These are phyloP conservation scores for Anneissia japonica DNA, from an alignment of 35 echinoderm and acorn worm species.

Conservation along the genomic window DNA sequence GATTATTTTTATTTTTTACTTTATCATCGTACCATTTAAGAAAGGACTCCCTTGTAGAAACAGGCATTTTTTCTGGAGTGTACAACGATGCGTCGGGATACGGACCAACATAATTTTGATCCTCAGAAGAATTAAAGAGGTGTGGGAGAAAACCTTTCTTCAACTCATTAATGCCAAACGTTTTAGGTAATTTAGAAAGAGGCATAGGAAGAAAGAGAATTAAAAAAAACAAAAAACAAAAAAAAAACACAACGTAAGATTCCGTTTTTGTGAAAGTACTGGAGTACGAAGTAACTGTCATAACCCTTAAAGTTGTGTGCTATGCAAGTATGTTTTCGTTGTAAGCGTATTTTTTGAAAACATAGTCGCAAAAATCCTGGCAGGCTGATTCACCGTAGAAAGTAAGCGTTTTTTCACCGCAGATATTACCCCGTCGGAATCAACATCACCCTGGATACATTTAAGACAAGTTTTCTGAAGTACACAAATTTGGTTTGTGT, in stretches of 20 bases:
- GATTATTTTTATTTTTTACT: background rate
- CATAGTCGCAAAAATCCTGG: slow-evolving; percentile 45
- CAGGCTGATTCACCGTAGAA: slow-evolving; percentile 41
- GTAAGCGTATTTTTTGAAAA: slow-evolving; percentile 1
- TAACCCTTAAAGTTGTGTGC: slow-evolving; percentile 74
- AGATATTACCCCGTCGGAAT: background rate
- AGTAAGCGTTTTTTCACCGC: slow-evolving; percentile 26
- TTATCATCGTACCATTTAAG: background rate
- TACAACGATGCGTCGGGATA: background rate
- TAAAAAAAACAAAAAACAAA: too few species aligned
- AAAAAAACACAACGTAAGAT: too few species aligned
- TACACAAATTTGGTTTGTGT: slow-evolving; percentile 48
- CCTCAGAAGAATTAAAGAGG: slow-evolving; percentile 4
- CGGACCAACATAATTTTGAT: background rate
- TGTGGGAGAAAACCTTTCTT: slow-evolving; percentile 22
- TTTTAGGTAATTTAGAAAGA: slow-evolving; percentile 18
- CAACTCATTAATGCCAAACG: slow-evolving; percentile 24
- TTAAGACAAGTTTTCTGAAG: slow-evolving; percentile 34
- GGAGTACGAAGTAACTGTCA: slow-evolving; percentile 57
- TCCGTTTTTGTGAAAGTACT: slow-evolving; percentile 14
- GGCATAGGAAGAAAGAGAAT: slow-evolving; percentile 48
- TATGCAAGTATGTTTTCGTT: slow-evolving; percentile 28
- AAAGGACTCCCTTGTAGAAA: background rate
- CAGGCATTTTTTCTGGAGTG: background rate
- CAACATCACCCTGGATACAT: background rate